Conservation (phyloP, 2,113 vertebrate species). For the Propithecus coquereli region DNA sequence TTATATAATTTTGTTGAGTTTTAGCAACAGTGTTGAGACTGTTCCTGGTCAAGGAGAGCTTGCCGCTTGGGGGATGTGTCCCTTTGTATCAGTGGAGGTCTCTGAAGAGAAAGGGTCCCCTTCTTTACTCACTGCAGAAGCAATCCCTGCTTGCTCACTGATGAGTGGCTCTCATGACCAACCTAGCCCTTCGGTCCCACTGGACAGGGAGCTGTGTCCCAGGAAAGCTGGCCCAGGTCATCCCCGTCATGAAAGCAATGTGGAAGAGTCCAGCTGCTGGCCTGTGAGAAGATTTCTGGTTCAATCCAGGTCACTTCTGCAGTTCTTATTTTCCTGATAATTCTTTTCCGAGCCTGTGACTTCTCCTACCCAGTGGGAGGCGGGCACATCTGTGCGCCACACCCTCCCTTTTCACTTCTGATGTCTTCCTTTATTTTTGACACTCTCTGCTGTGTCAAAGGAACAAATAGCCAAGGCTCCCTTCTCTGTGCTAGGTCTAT, state of each 20-base stretch:
- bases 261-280: background rate
- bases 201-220: background rate
- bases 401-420: background rate
- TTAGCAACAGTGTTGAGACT: background rate
- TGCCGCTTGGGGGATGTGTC: background rate
- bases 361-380: background rate
- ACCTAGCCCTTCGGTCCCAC: background rate
- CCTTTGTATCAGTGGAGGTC: background rate
- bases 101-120: background rate
- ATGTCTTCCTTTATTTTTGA: background rate
- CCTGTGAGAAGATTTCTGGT: background rate
- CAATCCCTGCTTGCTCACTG: background rate
- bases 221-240: background rate
- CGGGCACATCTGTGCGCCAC: background rate
- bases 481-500: background rate
- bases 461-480: background rate
- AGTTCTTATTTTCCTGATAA: background rate
- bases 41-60: background rate
- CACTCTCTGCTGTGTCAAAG: background rate
- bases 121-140: background rate
- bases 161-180: background rate
- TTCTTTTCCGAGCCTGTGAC: background rate
- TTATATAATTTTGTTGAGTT: background rate
- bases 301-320: background rate
- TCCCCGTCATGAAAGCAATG: background rate